Evolutionary conservation across 2,888 invertebrate species (phyloP), one percentile per base, ranked within the genome.

Genomic region (Julus scandinavius): DNA sequence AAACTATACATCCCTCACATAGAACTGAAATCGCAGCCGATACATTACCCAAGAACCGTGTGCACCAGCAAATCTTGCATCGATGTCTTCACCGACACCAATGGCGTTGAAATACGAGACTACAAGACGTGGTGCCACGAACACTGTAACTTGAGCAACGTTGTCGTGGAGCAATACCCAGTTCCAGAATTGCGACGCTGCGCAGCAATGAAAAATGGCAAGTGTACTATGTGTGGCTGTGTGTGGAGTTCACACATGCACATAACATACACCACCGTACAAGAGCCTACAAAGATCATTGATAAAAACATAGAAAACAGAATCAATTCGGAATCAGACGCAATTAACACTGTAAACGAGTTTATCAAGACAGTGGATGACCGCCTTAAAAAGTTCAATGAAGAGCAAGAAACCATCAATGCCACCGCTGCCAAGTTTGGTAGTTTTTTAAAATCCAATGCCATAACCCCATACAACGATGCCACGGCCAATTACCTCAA

Each of bases 1-100:
- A 87, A 87, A 5, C 38, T 88, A 29, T 40, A 50, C 9, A 38
- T 88, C 1, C 83, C 80, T 83, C 38, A 41, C 17, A 86, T 88
- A 17, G 54, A 63, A 20, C 29, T 88, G 6, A 87, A 87, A 17
- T 54, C 49, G 7, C 41, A 63, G 15, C 20, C 87, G 1, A 38
- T 87, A 7, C 63, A 7, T 1, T 20, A 72, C n/a, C 58, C 58
- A n/a, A 58, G 58, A n/a, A 58, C 58, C 2, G 58, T 58, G n/a
- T 58, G 58, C 17, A 40, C 45, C 41, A 45, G 83, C 15, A 86
- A 86, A 7, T 40, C 86, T 13, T 86, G 83, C 40, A 86, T 88
- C 84, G 40, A 83, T 4, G 84, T 49, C 29, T 13, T 20, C 11
- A 38, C 11, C 0, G 58, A 72, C 45, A 49, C 40, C 9, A 41